These are phyloP conservation scores for Eilema caniola DNA, from an alignment of 2,888 invertebrate species.

Conservation along the genomic window DNA sequence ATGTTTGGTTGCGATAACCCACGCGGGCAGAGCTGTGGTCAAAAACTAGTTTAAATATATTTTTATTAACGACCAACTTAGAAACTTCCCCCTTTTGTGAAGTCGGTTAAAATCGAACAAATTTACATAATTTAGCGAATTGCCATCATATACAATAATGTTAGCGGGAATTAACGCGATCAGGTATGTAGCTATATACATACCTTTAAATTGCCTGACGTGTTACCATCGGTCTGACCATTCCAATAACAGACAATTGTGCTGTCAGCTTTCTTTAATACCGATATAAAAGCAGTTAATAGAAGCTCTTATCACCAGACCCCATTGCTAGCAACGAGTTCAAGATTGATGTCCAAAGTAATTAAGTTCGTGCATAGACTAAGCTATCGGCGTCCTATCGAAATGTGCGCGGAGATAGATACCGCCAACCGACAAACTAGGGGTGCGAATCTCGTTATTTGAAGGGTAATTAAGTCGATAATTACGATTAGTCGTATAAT, in stretches of 20 bases:
- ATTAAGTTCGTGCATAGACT: constrained; percentile 58
- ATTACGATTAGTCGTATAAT: no score
- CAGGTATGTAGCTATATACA: no score
- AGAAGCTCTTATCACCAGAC: constrained; percentile 47
- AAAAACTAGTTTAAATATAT: no score
- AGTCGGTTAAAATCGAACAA: no score
- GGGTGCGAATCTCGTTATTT: constrained; percentile 26
- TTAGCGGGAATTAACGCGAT: no score
- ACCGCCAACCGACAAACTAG: constrained; percentile 30
- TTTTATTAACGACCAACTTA: no score
- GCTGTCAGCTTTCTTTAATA: constrained; percentile 26
- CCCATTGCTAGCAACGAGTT: constrained; percentile 41
- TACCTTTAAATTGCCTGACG: not conserved
- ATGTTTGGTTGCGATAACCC: no score
- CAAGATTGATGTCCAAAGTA: constrained; percentile 63
- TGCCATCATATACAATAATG: no score
- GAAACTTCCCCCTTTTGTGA: no score
- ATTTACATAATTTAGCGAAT: not conserved
- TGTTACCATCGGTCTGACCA: not conserved
- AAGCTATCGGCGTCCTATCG: constrained; percentile 48
- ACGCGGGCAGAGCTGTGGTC: no score
- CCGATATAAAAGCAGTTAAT: constrained; percentile 26
- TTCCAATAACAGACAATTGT: not conserved
- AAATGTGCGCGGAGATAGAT: constrained; percentile 39
- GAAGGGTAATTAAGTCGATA: not conserved